These are phyloP conservation scores for Magallana ariakensis DNA, from an alignment of 1,140 invertebrate species.

Conservation along the genomic window DNA sequence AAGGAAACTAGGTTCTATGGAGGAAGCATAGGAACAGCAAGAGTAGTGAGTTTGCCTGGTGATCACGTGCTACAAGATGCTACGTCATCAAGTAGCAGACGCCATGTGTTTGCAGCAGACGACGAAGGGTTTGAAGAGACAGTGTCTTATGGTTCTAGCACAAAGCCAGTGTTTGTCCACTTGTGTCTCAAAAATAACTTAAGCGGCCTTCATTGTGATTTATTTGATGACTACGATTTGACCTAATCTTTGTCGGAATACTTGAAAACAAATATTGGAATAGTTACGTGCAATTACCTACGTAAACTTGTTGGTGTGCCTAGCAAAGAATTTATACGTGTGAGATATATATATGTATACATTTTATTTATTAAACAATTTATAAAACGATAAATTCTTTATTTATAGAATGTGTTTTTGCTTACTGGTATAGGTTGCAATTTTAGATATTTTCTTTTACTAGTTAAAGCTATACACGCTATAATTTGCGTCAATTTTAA, in stretches of 20 bases:
- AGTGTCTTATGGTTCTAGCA: not conserved
- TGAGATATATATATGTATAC: too few species aligned
- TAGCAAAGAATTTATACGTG: too few species aligned
- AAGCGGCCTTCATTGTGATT: not conserved
- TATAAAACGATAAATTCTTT: too few species aligned
- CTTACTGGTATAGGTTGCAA: too few species aligned
- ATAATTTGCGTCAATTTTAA: too few species aligned
- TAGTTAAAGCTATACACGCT: too few species aligned
- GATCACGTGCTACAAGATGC: not conserved
- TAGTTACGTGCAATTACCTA: not conserved
- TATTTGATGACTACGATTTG: constrained; percentile 23
- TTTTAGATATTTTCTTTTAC: too few species aligned
- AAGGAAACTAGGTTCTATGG: not conserved
- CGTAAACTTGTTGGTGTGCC: too few species aligned
- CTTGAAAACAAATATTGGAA: not conserved
- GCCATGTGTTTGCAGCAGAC: not conserved
- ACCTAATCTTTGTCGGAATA: not conserved
- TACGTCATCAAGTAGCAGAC: not conserved
- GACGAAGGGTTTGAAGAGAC: constrained; percentile 4
- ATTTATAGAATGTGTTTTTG: too few species aligned
- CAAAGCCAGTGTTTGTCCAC: constrained; percentile 8
- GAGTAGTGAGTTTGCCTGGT: not conserved
- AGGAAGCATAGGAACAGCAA: not conserved
- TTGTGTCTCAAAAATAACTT: not conserved
- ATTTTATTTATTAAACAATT: too few species aligned